These are phyloP conservation scores for Drosophila funebris DNA, from an alignment of 1,140 invertebrate species.

Conservation along the genomic window DNA sequence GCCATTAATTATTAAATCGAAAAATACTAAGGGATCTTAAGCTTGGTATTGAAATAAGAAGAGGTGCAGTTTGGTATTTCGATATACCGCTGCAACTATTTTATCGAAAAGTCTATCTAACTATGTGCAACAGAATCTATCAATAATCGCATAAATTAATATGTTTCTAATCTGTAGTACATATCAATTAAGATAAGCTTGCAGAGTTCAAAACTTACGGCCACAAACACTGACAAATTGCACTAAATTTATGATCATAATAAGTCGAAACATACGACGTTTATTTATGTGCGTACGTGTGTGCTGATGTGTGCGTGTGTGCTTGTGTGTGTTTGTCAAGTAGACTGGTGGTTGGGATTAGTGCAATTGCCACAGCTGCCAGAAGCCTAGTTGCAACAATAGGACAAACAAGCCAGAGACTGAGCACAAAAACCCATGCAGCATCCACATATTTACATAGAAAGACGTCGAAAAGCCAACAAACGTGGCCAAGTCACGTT, in stretches of 20 bases:
- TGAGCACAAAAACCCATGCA: conserved; percentile 5
- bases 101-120: too few species aligned
- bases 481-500: conserved; percentile 74
- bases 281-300: conserved; percentile 51
- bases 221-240: conserved; percentile 24
- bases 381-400: conserved; percentile 47
- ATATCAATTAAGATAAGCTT: not conserved
- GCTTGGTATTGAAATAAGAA: too few species aligned
- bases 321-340: conserved; percentile 3
- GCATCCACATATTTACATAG: conserved; percentile 59
- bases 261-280: not conserved
- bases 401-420: conserved; percentile 44
- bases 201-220: not conserved
- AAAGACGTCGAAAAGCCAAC: conserved; percentile 54
- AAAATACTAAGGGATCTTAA: too few species aligned
- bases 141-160: too few species aligned
- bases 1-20: too few species aligned
- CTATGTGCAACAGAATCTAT: too few species aligned
- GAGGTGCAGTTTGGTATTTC: too few species aligned
- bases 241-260: conserved; percentile 27
- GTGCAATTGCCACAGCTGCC: conserved; percentile 54
- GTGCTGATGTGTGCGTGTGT: not conserved
- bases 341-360: not conserved
- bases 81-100: too few species aligned
- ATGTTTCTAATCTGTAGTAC: not conserved